Conservation (phyloP, 1,140 invertebrate genomes). For the Drosophila sechellia region DNA sequence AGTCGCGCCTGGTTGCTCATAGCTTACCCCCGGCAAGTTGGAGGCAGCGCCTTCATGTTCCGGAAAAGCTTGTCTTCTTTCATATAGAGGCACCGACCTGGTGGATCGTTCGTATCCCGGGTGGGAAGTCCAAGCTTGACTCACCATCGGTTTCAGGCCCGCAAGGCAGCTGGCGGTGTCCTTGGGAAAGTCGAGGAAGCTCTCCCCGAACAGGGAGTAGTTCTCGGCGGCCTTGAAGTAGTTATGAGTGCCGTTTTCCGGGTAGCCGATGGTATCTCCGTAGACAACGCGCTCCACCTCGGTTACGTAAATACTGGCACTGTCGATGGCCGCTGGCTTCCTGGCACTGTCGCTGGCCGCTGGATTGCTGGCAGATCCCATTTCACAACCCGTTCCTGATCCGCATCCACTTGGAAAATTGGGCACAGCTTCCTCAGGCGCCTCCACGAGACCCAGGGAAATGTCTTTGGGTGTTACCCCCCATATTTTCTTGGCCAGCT, state of each 20-base stretch:
- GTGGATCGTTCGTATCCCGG: slow-evolving; percentile 44
- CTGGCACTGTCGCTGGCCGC: background rate
- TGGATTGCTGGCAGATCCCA: background rate
- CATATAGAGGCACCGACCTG: slow-evolving; percentile 16
- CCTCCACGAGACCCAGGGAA: slow-evolving; percentile 3
- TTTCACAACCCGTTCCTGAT: background rate
- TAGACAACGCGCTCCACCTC: slow-evolving; percentile 59
- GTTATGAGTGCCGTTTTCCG: slow-evolving; percentile 48
- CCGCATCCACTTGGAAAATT: background rate
- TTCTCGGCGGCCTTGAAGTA: slow-evolving; percentile 75
- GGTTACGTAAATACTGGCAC: slow-evolving; percentile 22
- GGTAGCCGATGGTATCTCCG: slow-evolving; percentile 51
- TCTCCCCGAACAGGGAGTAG: slow-evolving; percentile 58
- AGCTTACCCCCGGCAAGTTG: slow-evolving; percentile 5
- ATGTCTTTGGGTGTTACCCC: slow-evolving; percentile 36
- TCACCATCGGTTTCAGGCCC: background rate
- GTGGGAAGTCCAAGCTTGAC: background rate
- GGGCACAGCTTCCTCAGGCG: background rate
- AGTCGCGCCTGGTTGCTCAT: background rate
- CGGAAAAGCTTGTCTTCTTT: slow-evolving; percentile 15
- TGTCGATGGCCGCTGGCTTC: background rate
- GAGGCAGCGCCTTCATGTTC: background rate
- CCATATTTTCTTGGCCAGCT: slow-evolving; percentile 61
- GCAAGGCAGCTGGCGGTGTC: slow-evolving; percentile 30
- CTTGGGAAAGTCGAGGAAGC: slow-evolving; percentile 56